Evolutionary conservation across 2,797 vertebrate genomes (phyloP).

Genomic region (Neostethus bicornis): DNA sequence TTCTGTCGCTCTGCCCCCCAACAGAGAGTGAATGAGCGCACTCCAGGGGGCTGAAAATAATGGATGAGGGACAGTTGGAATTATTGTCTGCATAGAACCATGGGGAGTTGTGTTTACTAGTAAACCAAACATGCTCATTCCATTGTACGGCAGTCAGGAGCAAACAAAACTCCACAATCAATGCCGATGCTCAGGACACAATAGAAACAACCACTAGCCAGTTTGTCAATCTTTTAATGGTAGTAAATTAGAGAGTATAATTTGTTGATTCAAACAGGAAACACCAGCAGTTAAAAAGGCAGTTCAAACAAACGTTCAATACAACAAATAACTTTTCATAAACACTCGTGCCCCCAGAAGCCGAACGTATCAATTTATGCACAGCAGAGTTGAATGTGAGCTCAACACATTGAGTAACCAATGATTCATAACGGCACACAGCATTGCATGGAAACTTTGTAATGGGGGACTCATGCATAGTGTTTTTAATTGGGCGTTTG

Average conservation of each 20-base stretch:
- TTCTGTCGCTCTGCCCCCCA: constrained; percentile 47
- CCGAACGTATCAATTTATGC: constrained; percentile 17
- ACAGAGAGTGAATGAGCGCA: constrained; percentile 58
- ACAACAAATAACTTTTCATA: constrained; percentile 6
- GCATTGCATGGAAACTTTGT: constrained; percentile 35
- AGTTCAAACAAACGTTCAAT: constrained; percentile 30
- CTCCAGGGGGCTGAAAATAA: constrained; percentile 58
- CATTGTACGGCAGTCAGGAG: constrained; percentile 53
- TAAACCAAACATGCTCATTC: constrained; percentile 58
- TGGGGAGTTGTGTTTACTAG: constrained; percentile 57
- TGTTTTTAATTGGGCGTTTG: constrained; percentile 58
- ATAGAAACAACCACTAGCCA: constrained; percentile 47
- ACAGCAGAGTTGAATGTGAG: constrained; percentile 14
- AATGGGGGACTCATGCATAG: constrained; percentile 51
- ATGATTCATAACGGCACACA: constrained; percentile 56
- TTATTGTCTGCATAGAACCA: constrained; percentile 59
- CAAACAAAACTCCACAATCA: constrained; percentile 51
- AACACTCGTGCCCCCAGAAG: not conserved
- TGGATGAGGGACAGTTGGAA: constrained; percentile 58
- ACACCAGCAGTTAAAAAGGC: constrained; percentile 34
- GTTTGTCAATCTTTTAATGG: constrained; percentile 57
- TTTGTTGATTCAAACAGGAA: not conserved
- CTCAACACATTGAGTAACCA: constrained; percentile 46
- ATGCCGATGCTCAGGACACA: constrained; percentile 37
- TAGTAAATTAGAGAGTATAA: constrained; percentile 12